phyloP scores from a whole-genome alignment of 2,888 invertebrate species.

The Leptinotarsa tumamoca region DNA sequence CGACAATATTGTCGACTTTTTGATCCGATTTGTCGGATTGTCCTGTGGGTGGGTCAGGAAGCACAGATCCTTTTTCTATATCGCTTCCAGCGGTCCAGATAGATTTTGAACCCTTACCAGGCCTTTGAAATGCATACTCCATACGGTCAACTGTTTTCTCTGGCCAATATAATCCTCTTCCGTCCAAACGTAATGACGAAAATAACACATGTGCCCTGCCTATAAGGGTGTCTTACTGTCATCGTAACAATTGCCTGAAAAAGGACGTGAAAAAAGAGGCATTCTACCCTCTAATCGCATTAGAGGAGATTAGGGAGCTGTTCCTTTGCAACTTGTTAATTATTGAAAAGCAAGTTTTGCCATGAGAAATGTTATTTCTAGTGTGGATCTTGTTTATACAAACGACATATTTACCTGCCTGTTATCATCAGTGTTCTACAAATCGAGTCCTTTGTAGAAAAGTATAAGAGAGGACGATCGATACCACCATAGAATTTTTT shows the following conservation, averaged over 20 bases:
- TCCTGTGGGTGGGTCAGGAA: conserved; percentile 66
- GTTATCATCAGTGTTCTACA: conserved; percentile 42
- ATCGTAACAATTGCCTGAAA: conserved; percentile 64
- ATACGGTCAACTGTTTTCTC: conserved; percentile 46
- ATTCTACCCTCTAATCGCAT: conserved; percentile 63
- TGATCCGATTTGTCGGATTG: conserved; percentile 69
- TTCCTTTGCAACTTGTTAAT: conserved; percentile 55
- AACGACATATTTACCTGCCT: conserved; percentile 25
- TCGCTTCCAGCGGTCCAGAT: conserved; percentile 58
- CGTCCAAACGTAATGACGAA: conserved; percentile 66
- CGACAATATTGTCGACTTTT: conserved; percentile 69
- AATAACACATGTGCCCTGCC: conserved; percentile 67
- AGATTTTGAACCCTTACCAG: conserved; percentile 7
- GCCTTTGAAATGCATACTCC: conserved; percentile 31
- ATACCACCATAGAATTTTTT: no score
- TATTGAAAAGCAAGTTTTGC: conserved; percentile 41
- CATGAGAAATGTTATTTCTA: conserved; percentile 25
- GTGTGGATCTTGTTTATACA: conserved; percentile 23
- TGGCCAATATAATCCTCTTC: conserved; percentile 66
- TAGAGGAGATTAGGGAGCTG: conserved; percentile 54
- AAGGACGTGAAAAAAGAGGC: conserved; percentile 62
- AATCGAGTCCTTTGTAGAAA: conserved; percentile 42
- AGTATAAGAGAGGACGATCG: neutral
- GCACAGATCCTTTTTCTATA: conserved; percentile 66
- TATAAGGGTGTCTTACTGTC: conserved; percentile 67